Evolutionary conservation across 2,113 vertebrate species (phyloP), one percentile per base, ranked within the genome.

Genomic region (Saguinus imperator): DNA sequence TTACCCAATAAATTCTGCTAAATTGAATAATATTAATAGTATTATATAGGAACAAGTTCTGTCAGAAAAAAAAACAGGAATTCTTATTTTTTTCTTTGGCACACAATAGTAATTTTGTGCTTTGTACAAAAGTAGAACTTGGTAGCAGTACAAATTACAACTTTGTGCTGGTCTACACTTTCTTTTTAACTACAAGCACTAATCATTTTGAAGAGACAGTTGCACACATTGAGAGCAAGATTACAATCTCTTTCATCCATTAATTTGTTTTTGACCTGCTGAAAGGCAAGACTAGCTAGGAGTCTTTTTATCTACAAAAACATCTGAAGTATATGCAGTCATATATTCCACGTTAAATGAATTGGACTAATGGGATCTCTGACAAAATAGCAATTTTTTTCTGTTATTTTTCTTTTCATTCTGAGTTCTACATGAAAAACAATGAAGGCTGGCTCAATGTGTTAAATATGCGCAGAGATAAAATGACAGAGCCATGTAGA

Each of bases 271-370:
- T 87, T 52, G 90, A 25, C 23, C 64, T 81, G 57, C 21, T 97
- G 77, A 85, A 90, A 96, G 73, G 48, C 70, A 76, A 93, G 35
- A 80, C 18, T 86, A 86, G 11, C 58, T 86, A 66, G 84, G 40
- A 77, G 35, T 81, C 32, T 70, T 90, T 90, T 96, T 96, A 97
- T 97, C 94, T 96, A 40, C 29, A 81, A 89, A 95, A 95, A 89
- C 93, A 96, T 91, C 89, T 96, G 87, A 96, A 83, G 83, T 73
- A 61, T 18, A 89, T 92, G 14, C 52, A 21, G 35, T 27, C 48
- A 25, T 13, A 52, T 52, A n/a, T 58, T 35, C 66, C 81, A 64
- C 27, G 61, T 14, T 95, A 75, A 87, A 32, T 75, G 64, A 88
- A 21, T 13, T 68, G 81, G 35, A 82, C 52, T 87, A 93, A 96